Evolutionary conservation across 1,140 invertebrate genomes (phyloP).

Genomic region (Leptinotarsa texana): DNA sequence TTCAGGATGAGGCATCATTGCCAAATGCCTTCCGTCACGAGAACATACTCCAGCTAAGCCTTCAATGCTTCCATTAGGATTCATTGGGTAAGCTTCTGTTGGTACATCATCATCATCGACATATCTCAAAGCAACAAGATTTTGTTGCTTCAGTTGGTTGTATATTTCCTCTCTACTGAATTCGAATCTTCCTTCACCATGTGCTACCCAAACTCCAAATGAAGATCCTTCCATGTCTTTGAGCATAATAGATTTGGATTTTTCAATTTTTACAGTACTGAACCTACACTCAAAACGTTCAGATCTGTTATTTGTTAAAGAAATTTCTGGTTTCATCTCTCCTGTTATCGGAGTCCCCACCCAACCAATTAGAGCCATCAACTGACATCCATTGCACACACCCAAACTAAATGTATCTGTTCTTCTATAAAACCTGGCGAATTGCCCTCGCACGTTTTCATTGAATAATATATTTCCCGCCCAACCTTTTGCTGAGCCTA

Average conservation of each 20-base stretch:
- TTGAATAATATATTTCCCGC: slow-evolving; percentile 86
- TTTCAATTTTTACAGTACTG: slow-evolving; percentile 71
- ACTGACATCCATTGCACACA: slow-evolving; percentile 96
- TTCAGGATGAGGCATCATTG: slow-evolving; percentile 99
- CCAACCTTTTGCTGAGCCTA: slow-evolving; percentile 98
- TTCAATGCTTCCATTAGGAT: slow-evolving; percentile 88
- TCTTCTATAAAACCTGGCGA: slow-evolving; percentile 72
- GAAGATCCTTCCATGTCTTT: slow-evolving; percentile 80
- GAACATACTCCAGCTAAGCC: slow-evolving; percentile 91
- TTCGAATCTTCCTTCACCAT: slow-evolving; percentile 86
- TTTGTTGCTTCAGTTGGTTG: slow-evolving; percentile 61
- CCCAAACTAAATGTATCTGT: slow-evolving; percentile 92
- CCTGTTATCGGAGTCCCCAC: slow-evolving; percentile 55
- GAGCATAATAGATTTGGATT: slow-evolving; percentile 82
- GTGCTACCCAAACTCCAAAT: slow-evolving; percentile 95
- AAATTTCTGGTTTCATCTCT: slow-evolving; percentile 64
- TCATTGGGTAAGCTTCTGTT: slow-evolving; percentile 86
- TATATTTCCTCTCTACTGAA: slow-evolving; percentile 63
- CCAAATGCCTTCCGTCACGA: slow-evolving; percentile 86
- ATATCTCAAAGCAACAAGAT: slow-evolving; percentile 79
- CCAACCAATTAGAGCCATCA: slow-evolving; percentile 88
- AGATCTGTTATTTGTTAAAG: slow-evolving; percentile 84
- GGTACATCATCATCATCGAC: slow-evolving; percentile 77
- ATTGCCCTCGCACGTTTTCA: slow-evolving; percentile 67
- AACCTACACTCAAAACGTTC: slow-evolving; percentile 91